These are phyloP conservation scores for Drosophila ficusphila DNA, from an alignment of 1,140 invertebrate genomes.

Conservation along the genomic window DNA sequence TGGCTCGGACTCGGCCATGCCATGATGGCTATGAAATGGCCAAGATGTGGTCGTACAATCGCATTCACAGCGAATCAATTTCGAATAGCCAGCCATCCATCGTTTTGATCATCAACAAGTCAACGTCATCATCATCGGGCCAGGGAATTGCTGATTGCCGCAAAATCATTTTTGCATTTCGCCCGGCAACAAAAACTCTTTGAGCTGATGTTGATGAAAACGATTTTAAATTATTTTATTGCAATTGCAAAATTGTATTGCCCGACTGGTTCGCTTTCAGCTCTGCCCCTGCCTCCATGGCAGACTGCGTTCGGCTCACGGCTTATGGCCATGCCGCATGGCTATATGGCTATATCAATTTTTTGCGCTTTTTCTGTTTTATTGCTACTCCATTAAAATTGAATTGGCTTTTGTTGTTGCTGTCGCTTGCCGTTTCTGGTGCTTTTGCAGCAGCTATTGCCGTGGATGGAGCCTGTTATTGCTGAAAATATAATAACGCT, in stretches of 20 bases:
- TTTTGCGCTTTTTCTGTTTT: slow-evolving; percentile 79
- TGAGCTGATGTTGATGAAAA: slow-evolving; percentile 80
- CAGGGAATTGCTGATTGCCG: slow-evolving; percentile 58
- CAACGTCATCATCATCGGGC: slow-evolving; percentile 31
- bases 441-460: slow-evolving; percentile 49
- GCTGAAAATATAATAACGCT: slow-evolving; percentile 78
- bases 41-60: slow-evolving; percentile 19
- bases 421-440: slow-evolving; percentile 30
- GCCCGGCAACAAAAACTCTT: slow-evolving; percentile 60
- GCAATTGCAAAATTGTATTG: slow-evolving; percentile 79
- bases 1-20: slow-evolving; percentile 60
- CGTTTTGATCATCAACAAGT: slow-evolving; percentile 61
- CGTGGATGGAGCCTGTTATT: slow-evolving; percentile 65
- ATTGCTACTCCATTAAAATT: slow-evolving; percentile 82
- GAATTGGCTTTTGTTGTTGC: slow-evolving; percentile 70
- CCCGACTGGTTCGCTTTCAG: slow-evolving; percentile 36
- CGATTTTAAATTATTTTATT: slow-evolving; percentile 83
- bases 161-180: slow-evolving; percentile 71
- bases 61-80: slow-evolving; percentile 80
- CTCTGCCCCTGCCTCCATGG: slow-evolving; percentile 6
- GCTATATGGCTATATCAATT: slow-evolving; percentile 67
- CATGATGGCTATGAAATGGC: slow-evolving; percentile 48
- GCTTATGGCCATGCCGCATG: slow-evolving; percentile 32
- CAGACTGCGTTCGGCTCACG: slow-evolving; percentile 42
- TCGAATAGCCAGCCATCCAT: slow-evolving; percentile 75